Evolutionary conservation across 2,888 invertebrate species (phyloP).

Genomic region (Germaria angustata): DNA sequence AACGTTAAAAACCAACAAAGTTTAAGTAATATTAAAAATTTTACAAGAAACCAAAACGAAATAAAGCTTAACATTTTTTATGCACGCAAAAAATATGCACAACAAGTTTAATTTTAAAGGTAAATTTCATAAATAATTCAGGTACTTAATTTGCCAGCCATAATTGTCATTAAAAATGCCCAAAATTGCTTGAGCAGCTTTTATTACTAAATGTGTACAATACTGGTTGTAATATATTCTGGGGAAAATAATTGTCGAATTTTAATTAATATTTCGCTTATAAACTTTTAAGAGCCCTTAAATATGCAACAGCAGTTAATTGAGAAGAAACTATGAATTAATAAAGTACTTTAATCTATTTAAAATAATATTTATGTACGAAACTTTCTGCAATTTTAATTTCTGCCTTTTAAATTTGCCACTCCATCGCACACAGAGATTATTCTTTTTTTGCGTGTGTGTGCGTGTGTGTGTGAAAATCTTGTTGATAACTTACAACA

Average conservation of each 20-base stretch:
- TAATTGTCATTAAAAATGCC: slow-evolving; percentile 54
- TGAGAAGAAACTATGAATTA: slow-evolving; percentile 8
- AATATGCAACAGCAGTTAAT: slow-evolving; percentile 33
- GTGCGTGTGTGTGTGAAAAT: slow-evolving; percentile 15
- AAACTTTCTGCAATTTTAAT: not conserved
- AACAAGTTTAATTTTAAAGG: slow-evolving; percentile 23
- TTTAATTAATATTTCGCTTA: slow-evolving; percentile 15
- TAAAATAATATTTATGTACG: not conserved
- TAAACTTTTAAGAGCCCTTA: slow-evolving; percentile 8
- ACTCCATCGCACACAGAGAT: slow-evolving; percentile 37
- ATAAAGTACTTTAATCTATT: slow-evolving; percentile 16
- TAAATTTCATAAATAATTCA: slow-evolving; percentile 48
- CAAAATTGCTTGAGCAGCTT: slow-evolving; percentile 22
- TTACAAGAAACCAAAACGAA: not conserved
- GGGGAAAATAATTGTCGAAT: slow-evolving; percentile 11
- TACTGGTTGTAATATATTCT: not conserved
- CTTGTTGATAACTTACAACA: slow-evolving; percentile 52
- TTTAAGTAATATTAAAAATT: not conserved
- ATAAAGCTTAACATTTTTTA: not conserved
- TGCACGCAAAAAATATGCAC: not conserved
- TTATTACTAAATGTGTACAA: not conserved
- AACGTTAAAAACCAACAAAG: not conserved
- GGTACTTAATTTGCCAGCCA: slow-evolving; percentile 26
- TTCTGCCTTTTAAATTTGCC: slow-evolving; percentile 39
- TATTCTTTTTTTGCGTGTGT: slow-evolving; percentile 1